Conservation (phyloP, 2,888 invertebrate species). For the Phragmatobia fuliginosa region DNA sequence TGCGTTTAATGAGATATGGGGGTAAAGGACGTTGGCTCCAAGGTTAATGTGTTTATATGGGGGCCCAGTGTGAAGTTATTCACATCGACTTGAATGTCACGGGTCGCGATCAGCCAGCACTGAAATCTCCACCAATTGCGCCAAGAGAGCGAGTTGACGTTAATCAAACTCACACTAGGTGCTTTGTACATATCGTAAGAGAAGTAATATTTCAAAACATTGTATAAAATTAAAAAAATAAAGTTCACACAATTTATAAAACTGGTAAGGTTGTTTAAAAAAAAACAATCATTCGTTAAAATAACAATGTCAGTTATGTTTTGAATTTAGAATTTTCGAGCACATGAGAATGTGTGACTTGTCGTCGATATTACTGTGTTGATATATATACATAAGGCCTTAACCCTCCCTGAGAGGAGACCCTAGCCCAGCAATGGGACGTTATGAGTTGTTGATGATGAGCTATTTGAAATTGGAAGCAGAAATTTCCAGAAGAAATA, state of each 20-base stretch:
- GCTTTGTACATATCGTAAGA: background rate
- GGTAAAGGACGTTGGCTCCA: conserved; percentile 35
- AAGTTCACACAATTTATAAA: background rate
- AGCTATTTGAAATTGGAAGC: background rate
- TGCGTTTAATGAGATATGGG: conserved; percentile 55
- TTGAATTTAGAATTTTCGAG: background rate
- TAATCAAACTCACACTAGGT: too few species aligned
- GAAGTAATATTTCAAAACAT: background rate
- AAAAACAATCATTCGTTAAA: background rate
- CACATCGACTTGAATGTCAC: too few species aligned
- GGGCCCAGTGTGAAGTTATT: background rate
- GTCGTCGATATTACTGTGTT: background rate
- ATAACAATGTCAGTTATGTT: background rate
- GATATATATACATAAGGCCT: too few species aligned
- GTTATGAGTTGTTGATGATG: too few species aligned
- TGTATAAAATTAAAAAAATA: background rate
- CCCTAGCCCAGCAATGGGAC: too few species aligned
- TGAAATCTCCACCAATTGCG: too few species aligned
- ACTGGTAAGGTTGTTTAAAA: background rate
- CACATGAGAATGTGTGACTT: background rate
- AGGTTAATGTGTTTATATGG: background rate
- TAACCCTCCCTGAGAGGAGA: too few species aligned
- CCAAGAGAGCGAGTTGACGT: too few species aligned
- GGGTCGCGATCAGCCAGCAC: too few species aligned
- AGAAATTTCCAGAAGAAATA: background rate